phyloP scores from a whole-genome alignment of 2,888 invertebrate genomes.

The Norana najaformis region DNA sequence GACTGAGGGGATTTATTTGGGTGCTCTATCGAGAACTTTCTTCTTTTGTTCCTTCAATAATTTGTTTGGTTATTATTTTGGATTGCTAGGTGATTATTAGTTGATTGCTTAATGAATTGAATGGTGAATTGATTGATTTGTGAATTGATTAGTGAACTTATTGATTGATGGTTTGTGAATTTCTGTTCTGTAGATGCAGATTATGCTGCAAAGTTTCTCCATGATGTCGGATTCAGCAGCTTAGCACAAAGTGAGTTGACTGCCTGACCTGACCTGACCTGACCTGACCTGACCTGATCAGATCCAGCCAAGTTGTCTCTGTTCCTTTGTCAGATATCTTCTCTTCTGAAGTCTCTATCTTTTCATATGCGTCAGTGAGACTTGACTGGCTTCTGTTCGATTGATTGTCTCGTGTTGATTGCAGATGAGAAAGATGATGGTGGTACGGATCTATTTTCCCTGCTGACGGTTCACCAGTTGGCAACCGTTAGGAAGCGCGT shows the following conservation, averaged over 20 bases:
- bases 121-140: neutral
- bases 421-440: neutral
- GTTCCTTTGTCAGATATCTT: no score
- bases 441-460: neutral
- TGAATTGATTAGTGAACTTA: neutral
- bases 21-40: no score
- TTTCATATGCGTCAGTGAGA: no score
- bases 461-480: neutral
- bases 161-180: neutral
- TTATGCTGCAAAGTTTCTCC: neutral
- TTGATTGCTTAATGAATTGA: neutral
- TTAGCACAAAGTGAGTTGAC: neutral
- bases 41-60: no score
- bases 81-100: no score
- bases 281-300: no score
- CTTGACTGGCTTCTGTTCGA: neutral
- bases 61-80: no score
- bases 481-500: neutral
- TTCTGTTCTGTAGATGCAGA: neutral
- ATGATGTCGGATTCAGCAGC: neutral
- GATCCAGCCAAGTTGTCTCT: no score
- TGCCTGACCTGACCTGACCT: neutral
- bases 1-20: no score
- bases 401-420: neutral
- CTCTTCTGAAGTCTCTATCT: no score